Conservation (phyloP, 2,113 vertebrate genomes). For the Colius striatus region DNA sequence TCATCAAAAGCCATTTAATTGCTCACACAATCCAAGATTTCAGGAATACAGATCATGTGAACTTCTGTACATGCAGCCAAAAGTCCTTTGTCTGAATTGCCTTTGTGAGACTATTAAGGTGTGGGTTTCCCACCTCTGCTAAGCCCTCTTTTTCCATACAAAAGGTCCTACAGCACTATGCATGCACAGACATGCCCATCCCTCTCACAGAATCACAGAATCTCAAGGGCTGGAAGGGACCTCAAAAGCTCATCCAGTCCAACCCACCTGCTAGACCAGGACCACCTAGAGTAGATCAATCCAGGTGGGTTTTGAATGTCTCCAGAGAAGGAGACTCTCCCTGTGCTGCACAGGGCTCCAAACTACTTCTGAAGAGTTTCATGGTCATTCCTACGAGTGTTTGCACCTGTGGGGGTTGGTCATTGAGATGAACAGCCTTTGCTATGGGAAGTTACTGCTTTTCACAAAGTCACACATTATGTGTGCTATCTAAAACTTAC, state of each 20-base stretch:
- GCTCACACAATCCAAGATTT: neutral
- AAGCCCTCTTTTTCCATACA: neutral
- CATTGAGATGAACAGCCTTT: neutral
- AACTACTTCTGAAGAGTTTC: neutral
- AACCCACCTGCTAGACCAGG: no score
- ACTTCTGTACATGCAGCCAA: neutral
- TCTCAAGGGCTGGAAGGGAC: no score
- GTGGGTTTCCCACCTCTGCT: neutral
- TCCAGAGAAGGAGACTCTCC: neutral
- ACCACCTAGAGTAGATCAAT: no score
- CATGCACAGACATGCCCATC: neutral
- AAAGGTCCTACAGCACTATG: neutral
- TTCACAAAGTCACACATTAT: accelerated
- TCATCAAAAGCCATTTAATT: neutral
- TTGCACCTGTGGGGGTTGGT: neutral
- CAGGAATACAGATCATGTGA: neutral
- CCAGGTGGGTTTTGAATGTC: no score
- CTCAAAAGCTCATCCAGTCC: no score
- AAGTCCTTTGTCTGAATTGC: neutral
- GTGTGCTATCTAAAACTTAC: neutral
- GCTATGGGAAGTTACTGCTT: accelerated
- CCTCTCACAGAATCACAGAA: neutral
- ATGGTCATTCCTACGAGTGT: neutral
- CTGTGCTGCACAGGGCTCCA: neutral
- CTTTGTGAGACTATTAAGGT: neutral